Conservation (phyloP, 2,888 invertebrate species). For the Salticus scenicus region DNA sequence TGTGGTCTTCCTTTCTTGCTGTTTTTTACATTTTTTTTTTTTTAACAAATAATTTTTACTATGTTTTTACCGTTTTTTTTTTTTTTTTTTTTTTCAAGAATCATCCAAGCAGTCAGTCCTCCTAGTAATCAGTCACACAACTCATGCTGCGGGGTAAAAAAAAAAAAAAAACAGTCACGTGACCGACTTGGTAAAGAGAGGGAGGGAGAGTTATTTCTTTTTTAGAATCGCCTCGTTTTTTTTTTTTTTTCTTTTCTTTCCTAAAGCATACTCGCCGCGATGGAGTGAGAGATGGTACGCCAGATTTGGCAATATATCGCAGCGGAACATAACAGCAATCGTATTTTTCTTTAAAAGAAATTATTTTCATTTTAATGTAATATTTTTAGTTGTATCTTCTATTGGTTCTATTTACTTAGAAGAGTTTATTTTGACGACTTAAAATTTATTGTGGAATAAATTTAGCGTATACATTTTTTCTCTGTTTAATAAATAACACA, state of each 20-base stretch:
- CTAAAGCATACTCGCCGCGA: slow-evolving; percentile 21
- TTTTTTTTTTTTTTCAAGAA: slow-evolving; percentile 46
- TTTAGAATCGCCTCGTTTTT: neutral
- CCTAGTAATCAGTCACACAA: slow-evolving; percentile 68
- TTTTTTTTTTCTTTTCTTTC: neutral
- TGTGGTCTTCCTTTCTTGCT: slow-evolving; percentile 38
- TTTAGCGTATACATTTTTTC: no score
- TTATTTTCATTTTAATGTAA: no score
- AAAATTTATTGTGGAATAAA: no score
- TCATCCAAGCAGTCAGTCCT: slow-evolving; percentile 65
- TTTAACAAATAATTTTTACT: slow-evolving; percentile 10
- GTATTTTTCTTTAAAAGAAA: no score
- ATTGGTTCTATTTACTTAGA: no score
- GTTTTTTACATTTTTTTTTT: slow-evolving; percentile 31
- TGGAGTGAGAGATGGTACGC: neutral
- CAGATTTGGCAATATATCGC: slow-evolving; percentile 43
- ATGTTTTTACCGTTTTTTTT: no score
- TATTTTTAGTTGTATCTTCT: no score
- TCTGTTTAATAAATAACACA: no score
- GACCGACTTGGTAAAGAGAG: slow-evolving; percentile 21
- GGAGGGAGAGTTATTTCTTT: slow-evolving; percentile 11
- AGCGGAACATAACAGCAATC: no score
- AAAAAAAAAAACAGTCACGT: slow-evolving; percentile 64
- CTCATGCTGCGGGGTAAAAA: slow-evolving; percentile 66
- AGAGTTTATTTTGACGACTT: no score